These are phyloP conservation scores for Habropoda laboriosa DNA, from an alignment of 1,140 invertebrate species.

Conservation along the genomic window DNA sequence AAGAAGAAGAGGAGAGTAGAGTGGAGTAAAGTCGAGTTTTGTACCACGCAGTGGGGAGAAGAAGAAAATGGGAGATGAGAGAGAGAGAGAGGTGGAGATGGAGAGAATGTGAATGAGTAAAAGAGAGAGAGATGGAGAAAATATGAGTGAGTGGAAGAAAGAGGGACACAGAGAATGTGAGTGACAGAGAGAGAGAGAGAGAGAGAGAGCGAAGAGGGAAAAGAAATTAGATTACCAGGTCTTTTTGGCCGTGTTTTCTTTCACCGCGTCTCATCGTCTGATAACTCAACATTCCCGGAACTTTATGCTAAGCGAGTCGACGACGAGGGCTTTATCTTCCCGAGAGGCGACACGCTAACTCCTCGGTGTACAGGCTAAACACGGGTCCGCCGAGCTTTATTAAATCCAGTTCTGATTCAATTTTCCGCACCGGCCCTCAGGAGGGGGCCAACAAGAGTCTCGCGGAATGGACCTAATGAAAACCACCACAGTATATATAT, in stretches of 20 bases:
- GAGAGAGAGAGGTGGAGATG: background rate
- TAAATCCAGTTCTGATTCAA: constrained; percentile 57
- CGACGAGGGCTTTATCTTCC: constrained; percentile 37
- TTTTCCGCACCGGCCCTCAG: constrained; percentile 19
- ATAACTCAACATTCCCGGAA: constrained; percentile 3
- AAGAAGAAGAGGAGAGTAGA: background rate
- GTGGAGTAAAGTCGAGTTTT: background rate
- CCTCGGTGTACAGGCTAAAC: constrained; percentile 49
- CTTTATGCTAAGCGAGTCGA: constrained; percentile 37
- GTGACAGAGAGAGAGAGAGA: background rate
- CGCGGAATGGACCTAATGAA: constrained; percentile 20
- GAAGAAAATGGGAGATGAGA: background rate
- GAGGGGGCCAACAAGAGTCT: background rate
- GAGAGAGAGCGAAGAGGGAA: background rate
- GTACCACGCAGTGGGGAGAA: too few species aligned
- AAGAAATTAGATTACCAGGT: constrained; percentile 8
- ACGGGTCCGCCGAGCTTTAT: constrained; percentile 51
- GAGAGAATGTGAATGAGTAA: too few species aligned
- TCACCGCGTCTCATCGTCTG: background rate
- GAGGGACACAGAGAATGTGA: too few species aligned
- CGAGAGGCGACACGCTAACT: constrained; percentile 32
- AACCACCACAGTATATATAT: background rate
- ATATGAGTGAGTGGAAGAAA: too few species aligned
- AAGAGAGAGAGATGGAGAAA: too few species aligned
- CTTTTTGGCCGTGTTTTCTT: background rate